Conservation (phyloP, 2,888 invertebrate species). For the Pediacus dermestoides region DNA sequence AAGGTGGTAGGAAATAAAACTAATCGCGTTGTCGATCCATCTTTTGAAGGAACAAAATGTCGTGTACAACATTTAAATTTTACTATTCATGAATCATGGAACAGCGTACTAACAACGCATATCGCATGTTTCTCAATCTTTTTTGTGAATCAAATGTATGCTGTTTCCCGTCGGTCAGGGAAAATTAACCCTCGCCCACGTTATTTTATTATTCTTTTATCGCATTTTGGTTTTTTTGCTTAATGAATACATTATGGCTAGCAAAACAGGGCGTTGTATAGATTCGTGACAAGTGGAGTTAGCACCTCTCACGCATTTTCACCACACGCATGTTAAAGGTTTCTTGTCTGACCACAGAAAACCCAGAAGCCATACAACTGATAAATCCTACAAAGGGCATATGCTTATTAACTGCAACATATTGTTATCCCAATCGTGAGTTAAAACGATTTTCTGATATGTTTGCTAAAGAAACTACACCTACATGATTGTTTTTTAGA, state of each 20-base stretch:
- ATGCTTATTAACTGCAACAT: too few species aligned
- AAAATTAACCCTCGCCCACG: not conserved
- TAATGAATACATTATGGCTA: constrained; percentile 12
- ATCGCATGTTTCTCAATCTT: constrained; percentile 7
- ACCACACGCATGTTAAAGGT: constrained; percentile 1
- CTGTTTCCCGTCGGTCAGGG: constrained; percentile 3
- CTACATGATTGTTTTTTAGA: too few species aligned
- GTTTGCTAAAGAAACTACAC: too few species aligned
- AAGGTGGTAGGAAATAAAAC: too few species aligned
- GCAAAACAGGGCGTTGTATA: constrained; percentile 11
- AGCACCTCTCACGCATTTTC: constrained; percentile 14
- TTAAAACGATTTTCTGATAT: too few species aligned
- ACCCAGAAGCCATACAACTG: constrained; percentile 1
- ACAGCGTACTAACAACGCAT: constrained; percentile 2
- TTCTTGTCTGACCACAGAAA: constrained; percentile 10
- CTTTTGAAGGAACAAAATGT: constrained; percentile 1
- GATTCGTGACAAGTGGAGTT: constrained; percentile 12
- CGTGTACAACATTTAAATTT: too few species aligned
- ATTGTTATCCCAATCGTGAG: too few species aligned
- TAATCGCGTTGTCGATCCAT: too few species aligned
- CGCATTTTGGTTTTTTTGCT: constrained; percentile 5
- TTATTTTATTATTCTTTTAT: constrained; percentile 7
- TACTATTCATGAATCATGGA: constrained; percentile 5
- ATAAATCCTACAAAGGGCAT: too few species aligned
- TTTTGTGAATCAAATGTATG: constrained; percentile 6